Conservation (phyloP, 2,888 invertebrate genomes). For the Lobophora halterata region DNA sequence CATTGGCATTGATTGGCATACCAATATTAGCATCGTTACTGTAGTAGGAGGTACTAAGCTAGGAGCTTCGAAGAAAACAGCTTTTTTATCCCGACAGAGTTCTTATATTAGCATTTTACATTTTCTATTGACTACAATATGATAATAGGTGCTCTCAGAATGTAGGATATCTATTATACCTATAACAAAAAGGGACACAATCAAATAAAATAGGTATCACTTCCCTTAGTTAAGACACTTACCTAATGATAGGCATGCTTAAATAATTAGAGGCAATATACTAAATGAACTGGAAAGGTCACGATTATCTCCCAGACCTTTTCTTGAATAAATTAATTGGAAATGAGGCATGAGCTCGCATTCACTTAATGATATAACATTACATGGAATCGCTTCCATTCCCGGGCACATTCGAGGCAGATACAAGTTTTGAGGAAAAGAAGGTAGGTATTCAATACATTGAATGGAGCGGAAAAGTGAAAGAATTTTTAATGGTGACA, state of each 20-base stretch:
- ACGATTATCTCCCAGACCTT: slow-evolving; percentile 15
- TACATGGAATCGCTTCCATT: slow-evolving; percentile 12
- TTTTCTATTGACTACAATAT: no score
- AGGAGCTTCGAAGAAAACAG: no score
- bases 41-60: no score
- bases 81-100: no score
- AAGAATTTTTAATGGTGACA: slow-evolving; percentile 32
- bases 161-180: not conserved
- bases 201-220: not conserved
- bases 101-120: no score
- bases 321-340: slow-evolving; percentile 26
- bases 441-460: slow-evolving; percentile 34
- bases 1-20: no score
- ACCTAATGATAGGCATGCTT: slow-evolving; percentile 7
- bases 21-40: no score
- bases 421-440: slow-evolving; percentile 22
- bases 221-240: slow-evolving; percentile 3
- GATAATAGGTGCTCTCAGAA: no score
- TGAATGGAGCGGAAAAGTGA: slow-evolving; percentile 31
- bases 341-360: slow-evolving; percentile 16
- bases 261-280: slow-evolving; percentile 9
- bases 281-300: slow-evolving; percentile 11
- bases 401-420: slow-evolving; percentile 8
- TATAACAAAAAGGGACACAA: not conserved
- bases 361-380: slow-evolving; percentile 16